Base-by-base conservation (phyloP, 2,888 invertebrate genomes). In the Choristoneura rosaceana region DNA sequence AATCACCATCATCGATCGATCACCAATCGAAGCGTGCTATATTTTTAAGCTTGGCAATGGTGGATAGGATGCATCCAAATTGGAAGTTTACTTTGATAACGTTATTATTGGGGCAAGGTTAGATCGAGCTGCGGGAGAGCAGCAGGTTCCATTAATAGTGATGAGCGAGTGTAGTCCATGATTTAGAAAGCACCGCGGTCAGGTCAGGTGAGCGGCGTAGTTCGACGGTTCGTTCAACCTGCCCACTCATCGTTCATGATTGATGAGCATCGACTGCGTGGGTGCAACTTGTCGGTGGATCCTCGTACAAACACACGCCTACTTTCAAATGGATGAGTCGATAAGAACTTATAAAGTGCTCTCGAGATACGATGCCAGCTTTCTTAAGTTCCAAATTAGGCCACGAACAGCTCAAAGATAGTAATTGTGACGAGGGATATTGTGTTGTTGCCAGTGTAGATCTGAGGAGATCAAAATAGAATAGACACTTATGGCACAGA, bases 181-280 rank as follows among this genome's bases (percentile, higher is more conserved):
- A 78, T 84, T 86, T 87, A 84, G 86, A 88, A 89, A 90, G 85
- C 85, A 84, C 82, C 79, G 79, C 78, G 78, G 79, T 79, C 80
- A 81, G 74, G 74, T 71, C 71, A 67, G 77, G 76, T 76, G 75
- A 79, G 75, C 76, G 75, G 77, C 74, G 47, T 41, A 60, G 82
- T 81, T 80, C 81, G 78, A 78, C 75, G 82, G 85, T 85, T 84
- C 83, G 83, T 88, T 86, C 83, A 86, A 86, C 83, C 81, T 84
- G 79, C 78, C 75, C 75, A 83, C 81, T 85, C 84, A 84, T 86
- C 78, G 84, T 82, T 83, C 86, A 87, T 92, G 89, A 92, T 89
- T 86, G 89, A 92, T 88, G 87, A 84, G 81, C 82, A 88, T 88
- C 84, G 84, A 82, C 76, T 79, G 89, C 86, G 91, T 92, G 87